Conservation (phyloP, 2,113 vertebrate genomes). For the Irena cyanogastra region DNA sequence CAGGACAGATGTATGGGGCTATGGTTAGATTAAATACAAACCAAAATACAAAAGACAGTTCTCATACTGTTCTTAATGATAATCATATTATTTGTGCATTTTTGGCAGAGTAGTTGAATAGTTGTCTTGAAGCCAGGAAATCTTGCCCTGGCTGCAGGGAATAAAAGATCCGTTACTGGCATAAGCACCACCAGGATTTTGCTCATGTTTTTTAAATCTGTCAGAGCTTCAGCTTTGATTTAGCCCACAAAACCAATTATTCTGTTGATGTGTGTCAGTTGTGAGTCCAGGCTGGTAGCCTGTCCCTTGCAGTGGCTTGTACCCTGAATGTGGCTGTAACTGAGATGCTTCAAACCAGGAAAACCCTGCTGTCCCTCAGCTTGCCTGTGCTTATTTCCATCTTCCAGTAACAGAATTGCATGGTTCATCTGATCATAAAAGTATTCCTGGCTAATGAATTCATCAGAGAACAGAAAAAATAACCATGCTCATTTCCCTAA, state of each 20-base stretch:
- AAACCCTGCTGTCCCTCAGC: not conserved
- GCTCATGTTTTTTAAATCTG: not conserved
- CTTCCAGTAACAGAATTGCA: not conserved
- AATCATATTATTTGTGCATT: not conserved
- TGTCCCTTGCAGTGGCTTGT: not conserved
- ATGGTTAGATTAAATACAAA: not conserved
- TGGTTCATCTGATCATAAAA: not conserved
- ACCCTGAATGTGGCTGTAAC: not conserved
- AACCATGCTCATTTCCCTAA: fast-evolving
- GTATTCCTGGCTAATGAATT: not conserved
- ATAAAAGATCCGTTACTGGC: not conserved
- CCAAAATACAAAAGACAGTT: not conserved
- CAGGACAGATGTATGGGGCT: not conserved
- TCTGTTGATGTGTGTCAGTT: not conserved
- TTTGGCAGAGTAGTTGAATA: not conserved
- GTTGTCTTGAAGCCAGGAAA: not conserved
- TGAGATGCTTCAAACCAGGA: not conserved
- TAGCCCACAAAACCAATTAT: not conserved
- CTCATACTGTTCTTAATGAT: not conserved
- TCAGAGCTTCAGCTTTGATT: not conserved
- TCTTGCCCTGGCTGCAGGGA: not conserved
- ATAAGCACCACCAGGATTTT: not conserved
- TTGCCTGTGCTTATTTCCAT: not conserved
- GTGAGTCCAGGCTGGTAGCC: not conserved
- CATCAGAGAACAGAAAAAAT: not conserved